phyloP scores from a whole-genome alignment of 2,888 invertebrate genomes.

The Trachelus iudaicus region DNA sequence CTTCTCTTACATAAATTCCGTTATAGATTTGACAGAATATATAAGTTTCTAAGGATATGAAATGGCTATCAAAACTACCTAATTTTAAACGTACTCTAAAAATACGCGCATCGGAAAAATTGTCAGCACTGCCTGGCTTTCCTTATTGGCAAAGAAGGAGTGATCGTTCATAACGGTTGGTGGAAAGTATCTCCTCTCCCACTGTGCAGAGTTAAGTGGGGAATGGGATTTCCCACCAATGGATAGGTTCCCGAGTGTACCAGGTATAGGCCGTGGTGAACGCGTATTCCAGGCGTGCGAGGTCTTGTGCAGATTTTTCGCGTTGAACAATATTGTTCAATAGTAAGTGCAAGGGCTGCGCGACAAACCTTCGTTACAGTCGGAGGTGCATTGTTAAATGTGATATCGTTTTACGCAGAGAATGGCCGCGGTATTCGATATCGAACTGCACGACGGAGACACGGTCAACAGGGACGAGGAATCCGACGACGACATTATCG shows the following conservation, averaged over 20 bases:
- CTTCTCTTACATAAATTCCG: background rate
- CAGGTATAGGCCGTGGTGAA: background rate
- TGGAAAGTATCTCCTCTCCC: background rate
- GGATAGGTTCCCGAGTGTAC: background rate
- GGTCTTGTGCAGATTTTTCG: background rate
- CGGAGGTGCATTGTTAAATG: conserved; percentile 9
- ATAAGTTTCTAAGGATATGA: background rate
- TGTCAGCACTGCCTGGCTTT: background rate
- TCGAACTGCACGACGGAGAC: conserved; percentile 83
- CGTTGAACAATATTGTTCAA: background rate
- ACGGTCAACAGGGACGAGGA: conserved; percentile 78
- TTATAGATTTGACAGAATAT: background rate
- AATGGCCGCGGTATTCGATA: conserved; percentile 92
- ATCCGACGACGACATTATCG: conserved; percentile 90
- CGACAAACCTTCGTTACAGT: background rate
- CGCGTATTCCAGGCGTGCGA: background rate
- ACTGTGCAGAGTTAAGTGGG: background rate
- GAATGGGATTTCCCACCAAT: background rate
- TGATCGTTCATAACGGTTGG: background rate
- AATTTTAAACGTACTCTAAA: background rate
- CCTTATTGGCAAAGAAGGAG: background rate
- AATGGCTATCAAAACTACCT: background rate
- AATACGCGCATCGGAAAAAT: background rate
- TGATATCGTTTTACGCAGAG: conserved; percentile 25
- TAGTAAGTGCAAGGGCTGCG: background rate